Conservation (phyloP, 2,888 invertebrate species). For the Stenodema calcarata region DNA sequence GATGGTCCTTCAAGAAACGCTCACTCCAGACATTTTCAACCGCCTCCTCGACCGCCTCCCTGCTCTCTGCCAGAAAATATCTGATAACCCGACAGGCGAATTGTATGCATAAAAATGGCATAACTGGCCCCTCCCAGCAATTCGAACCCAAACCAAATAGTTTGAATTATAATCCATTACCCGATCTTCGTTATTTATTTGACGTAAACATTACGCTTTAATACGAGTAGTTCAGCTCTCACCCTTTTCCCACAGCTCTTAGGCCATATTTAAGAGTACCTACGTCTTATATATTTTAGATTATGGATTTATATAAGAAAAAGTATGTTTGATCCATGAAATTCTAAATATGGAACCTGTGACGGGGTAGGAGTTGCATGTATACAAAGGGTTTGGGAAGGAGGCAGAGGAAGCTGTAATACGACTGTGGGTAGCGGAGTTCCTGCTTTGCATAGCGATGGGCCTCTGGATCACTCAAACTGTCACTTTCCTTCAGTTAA, state of each 20-base stretch:
- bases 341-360: too few relatives aligned
- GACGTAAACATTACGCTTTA: too few relatives aligned
- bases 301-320: too few relatives aligned
- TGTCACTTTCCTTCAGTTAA: constrained; percentile 32
- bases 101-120: neutral
- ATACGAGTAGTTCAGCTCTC: too few relatives aligned
- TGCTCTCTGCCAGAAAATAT: neutral
- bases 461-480: constrained; percentile 32
- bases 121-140: neutral
- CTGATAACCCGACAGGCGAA: constrained; percentile 29
- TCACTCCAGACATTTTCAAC: neutral
- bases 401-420: constrained; percentile 38
- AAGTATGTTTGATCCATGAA: too few relatives aligned
- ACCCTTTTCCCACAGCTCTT: too few relatives aligned
- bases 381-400: neutral
- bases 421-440: constrained; percentile 43
- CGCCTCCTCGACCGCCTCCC: constrained; percentile 30
- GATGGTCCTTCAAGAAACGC: constrained; percentile 20
- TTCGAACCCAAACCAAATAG: neutral
- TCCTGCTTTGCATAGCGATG: constrained; percentile 43
- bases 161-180: neutral
- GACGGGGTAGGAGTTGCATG: too few relatives aligned
- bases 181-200: too few relatives aligned
- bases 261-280: too few relatives aligned
- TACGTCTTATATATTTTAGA: too few relatives aligned